Evolutionary conservation across 37 sponge, comb jelly and placozoan species (phyloP).

Genomic region (Amphimedon queenslandica): DNA sequence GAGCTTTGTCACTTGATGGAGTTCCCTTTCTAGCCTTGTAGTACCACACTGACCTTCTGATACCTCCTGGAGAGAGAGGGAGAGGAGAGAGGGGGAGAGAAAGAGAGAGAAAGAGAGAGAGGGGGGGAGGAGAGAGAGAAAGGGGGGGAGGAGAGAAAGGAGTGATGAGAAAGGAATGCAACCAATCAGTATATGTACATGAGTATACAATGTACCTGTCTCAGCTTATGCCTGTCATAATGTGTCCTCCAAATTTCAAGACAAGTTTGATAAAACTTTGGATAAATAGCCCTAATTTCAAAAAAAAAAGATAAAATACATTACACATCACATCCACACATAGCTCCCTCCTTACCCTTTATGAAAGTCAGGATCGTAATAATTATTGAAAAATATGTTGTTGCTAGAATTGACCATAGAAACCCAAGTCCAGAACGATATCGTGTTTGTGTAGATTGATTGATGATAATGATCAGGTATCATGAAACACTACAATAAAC

Average conservation of each 20-base stretch:
- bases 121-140: background rate
- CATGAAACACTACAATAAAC: conserved; percentile 12
- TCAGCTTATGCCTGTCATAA: conserved; percentile 45
- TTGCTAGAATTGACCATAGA: conserved; percentile 53
- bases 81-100: background rate
- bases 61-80: too few relatives aligned
- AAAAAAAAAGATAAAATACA: background rate
- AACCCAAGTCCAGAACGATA: conserved; percentile 85
- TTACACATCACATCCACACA: background rate
- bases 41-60: too few relatives aligned
- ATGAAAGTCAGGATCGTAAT: conserved; percentile 49
- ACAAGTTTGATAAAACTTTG: conserved; percentile 35
- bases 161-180: background rate
- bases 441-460: conserved; percentile 42
- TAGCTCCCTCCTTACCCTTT: conserved; percentile 39
- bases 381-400: conserved; percentile 62
- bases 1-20: too few relatives aligned
- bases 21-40: too few relatives aligned
- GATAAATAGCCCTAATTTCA: conserved; percentile 42
- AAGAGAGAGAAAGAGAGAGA: background rate
- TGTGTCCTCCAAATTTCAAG: conserved; percentile 73
- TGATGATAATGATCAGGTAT: conserved; percentile 27
- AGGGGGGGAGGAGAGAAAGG: background rate
- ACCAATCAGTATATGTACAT: background rate
- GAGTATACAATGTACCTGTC: conserved; percentile 45